phyloP scores from a whole-genome alignment of 2,797 vertebrate species.

The Babyrousa celebensis region DNA sequence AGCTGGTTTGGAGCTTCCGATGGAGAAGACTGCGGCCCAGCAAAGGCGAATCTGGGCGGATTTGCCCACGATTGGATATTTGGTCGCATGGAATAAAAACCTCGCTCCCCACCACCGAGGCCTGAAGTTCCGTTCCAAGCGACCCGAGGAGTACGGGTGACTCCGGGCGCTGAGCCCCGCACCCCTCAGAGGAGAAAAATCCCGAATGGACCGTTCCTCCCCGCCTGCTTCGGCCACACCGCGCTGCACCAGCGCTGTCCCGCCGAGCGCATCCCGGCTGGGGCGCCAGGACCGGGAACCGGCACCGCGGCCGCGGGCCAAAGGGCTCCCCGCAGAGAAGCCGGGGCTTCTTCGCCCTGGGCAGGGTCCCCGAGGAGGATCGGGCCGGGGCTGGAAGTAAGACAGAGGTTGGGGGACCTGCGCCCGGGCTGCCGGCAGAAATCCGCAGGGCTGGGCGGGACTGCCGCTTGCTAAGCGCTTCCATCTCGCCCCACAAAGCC shows the following conservation, averaged over 20 bases:
- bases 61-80: not conserved
- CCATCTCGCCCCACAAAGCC: not conserved
- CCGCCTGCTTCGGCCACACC: fast-evolving
- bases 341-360: constrained; percentile 35
- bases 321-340: not conserved
- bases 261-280: not conserved
- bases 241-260: not conserved
- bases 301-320: not conserved
- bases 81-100: not conserved
- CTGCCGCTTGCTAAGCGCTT: not conserved
- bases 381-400: not conserved
- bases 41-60: not conserved
- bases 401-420: not conserved
- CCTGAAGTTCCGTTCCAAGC: not conserved
- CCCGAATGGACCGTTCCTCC: fast-evolving
- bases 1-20: not conserved
- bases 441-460: not conserved
- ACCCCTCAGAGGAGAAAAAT: not conserved
- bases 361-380: not conserved
- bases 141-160: not conserved
- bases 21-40: fast-evolving
- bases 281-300: not conserved
- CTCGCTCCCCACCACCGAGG: not conserved
- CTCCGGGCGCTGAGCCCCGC: not conserved
- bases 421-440: not conserved